Percentiles rank a stretch among this genome's conserved stretches.
Conservation (phyloP, 2,113 vertebrate genomes). For the Hymenochirus boettgeri region DNA sequence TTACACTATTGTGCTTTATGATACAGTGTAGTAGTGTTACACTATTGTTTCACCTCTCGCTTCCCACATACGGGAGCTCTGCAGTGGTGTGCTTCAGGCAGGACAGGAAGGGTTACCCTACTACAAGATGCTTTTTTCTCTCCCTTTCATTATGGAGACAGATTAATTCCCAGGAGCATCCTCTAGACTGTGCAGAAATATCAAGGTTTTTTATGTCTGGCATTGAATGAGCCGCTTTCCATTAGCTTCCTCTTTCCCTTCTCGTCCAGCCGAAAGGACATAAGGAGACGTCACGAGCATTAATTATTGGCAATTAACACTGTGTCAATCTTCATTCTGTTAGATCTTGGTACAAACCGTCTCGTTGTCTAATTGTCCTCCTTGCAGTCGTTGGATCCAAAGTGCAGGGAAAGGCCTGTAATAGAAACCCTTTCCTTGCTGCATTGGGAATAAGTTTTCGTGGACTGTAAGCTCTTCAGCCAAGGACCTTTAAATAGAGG, state of each 20-base stretch:
- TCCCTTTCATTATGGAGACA: neutral
- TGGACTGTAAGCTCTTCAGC: neutral
- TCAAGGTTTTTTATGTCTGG: neutral
- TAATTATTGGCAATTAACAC: slow-evolving; percentile 7
- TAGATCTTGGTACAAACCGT: neutral
- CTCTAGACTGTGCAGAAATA: neutral
- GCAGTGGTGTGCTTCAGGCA: too few relatives aligned
- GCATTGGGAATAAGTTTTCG: too few relatives aligned
- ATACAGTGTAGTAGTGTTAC: too few relatives aligned
- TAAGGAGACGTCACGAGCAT: neutral
- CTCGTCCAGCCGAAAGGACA: neutral
- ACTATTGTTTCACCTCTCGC: too few relatives aligned
- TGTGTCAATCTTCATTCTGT: neutral
- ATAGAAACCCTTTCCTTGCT: neutral
- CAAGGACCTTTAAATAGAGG: neutral
- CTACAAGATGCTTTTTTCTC: too few relatives aligned
- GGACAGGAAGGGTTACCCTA: too few relatives aligned
- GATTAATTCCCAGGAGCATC: neutral
- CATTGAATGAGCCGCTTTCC: slow-evolving; percentile 9
- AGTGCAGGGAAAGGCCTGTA: neutral
- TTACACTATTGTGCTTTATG: too few relatives aligned
- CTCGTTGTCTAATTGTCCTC: neutral
- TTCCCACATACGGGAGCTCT: too few relatives aligned
- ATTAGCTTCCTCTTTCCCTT: too few relatives aligned
- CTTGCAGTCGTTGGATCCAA: neutral